phyloP scores from a whole-genome alignment of 2,888 invertebrate species.

The Apocheima hispidaria region DNA sequence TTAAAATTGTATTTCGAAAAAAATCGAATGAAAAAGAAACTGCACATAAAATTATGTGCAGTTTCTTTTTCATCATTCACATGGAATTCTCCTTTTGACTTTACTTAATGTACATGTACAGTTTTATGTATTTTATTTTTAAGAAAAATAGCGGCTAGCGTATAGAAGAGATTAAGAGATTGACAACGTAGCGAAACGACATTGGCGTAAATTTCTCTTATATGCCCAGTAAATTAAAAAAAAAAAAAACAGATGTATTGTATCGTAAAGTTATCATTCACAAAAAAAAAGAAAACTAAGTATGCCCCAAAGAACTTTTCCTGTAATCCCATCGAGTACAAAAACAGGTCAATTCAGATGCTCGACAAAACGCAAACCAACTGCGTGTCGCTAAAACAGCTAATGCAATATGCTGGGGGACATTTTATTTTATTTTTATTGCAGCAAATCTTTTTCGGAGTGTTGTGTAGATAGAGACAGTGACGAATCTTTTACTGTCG shows the following conservation, averaged over 20 bases:
- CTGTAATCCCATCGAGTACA: not conserved
- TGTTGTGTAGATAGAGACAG: constrained; percentile 1
- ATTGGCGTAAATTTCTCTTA: not conserved
- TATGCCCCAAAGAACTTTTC: not conserved
- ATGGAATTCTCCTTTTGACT: no score
- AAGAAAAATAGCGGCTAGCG: no score
- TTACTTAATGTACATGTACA: no score
- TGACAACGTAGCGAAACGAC: no score
- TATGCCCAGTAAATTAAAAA: not conserved
- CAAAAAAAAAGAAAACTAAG: not conserved
- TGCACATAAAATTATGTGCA: no score
- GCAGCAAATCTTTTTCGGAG: constrained; percentile 44
- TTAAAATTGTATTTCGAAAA: not conserved
- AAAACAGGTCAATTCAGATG: constrained; percentile 29
- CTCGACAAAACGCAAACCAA: constrained; percentile 26
- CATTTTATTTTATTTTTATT: constrained; percentile 58
- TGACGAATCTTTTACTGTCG: not conserved
- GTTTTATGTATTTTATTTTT: no score
- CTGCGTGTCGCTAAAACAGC: constrained; percentile 44
- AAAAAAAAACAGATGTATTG: not conserved
- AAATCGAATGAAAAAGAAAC: no score
- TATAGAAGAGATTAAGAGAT: no score
- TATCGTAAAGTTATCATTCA: no score
- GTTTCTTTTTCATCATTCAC: no score
- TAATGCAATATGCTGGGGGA: constrained; percentile 51